These are phyloP conservation scores for Eugnorisma glareosa DNA, from an alignment of 2,888 invertebrate genomes.

Conservation along the genomic window DNA sequence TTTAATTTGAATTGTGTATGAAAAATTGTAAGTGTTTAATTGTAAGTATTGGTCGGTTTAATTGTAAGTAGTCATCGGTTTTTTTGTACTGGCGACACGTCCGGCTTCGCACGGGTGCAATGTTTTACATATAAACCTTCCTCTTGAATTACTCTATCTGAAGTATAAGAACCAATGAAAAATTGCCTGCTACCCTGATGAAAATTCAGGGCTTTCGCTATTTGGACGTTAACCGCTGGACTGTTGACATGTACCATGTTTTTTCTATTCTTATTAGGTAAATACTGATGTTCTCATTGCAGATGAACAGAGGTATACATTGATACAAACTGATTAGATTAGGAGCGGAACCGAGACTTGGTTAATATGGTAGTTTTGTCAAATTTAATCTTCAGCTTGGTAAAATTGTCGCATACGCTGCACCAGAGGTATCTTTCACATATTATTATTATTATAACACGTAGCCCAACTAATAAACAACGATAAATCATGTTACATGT, in stretches of 20 bases:
- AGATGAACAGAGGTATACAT: not conserved
- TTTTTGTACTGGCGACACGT: too few relatives aligned
- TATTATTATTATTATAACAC: not conserved
- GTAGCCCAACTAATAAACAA: constrained; percentile 61
- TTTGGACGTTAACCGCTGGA: too few relatives aligned
- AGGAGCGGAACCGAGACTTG: not conserved
- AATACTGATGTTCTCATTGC: not conserved
- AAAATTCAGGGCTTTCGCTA: not conserved
- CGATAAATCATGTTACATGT: constrained; percentile 75
- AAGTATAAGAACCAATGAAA: not conserved
- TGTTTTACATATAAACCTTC: too few relatives aligned
- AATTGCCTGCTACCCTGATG: not conserved
- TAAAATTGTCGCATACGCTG: constrained; percentile 8
- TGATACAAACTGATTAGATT: not conserved
- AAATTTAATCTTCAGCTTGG: not conserved
- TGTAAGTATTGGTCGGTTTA: too few relatives aligned
- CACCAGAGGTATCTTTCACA: not conserved
- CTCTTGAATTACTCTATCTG: too few relatives aligned
- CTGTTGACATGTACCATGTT: too few relatives aligned
- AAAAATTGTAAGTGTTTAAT: not conserved
- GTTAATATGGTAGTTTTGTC: not conserved
- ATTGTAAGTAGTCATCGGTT: too few relatives aligned
- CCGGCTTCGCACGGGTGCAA: too few relatives aligned
- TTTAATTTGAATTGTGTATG: not conserved
- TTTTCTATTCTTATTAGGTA: not conserved